Base-by-base conservation (phyloP, 2,888 invertebrate species). In the Periphyllus acericola region DNA sequence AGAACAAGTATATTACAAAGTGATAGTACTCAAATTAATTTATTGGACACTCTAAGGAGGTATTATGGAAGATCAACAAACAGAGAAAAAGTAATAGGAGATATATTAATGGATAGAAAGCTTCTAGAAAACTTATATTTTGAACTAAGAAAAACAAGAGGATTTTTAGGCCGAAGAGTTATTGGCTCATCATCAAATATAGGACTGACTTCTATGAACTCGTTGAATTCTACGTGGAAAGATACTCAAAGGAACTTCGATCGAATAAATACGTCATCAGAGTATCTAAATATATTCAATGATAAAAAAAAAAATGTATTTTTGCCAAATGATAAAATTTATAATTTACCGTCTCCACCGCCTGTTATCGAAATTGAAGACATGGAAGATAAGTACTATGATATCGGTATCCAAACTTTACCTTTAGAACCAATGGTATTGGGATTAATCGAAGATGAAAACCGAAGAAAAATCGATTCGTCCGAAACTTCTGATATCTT, bases 71-170 rank as follows among this genome's bases (percentile, higher is more conserved):
- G 94, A 90, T 93, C 94, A 25, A 92, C 94, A 0, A 94, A 94
- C 90, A 93, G 95, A 89, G 94, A 95, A 89, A 93, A 93, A 91
- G 94, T 95, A 89, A 94, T 96, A 90, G 94, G 95, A 84, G 95
- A 95, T 90, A 92, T 96, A 83, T 92, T 96, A 84, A 95, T 95
- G 19, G 95, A 96, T 91, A 93, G 95, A 90, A 94, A 94, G 90
- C 92, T 95, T 46, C 92, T 96, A 84, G 95, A 95, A 91, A 95
- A 94, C 91, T 92, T 95, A 55, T 95, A 95, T 91, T 95, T 95
- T 91, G 95, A 95, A 90, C 92, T 95, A 90, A 93, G 95, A 89
- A 94, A 95, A 90, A 93, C 95, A 46, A 94, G 94, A 89, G 93
- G 93, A 0, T 94, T 93, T 89, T 92, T 93, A 32, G 90, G 91